These are phyloP conservation scores for Thermophis baileyi DNA, from an alignment of 2,113 vertebrate species.

Conservation along the genomic window DNA sequence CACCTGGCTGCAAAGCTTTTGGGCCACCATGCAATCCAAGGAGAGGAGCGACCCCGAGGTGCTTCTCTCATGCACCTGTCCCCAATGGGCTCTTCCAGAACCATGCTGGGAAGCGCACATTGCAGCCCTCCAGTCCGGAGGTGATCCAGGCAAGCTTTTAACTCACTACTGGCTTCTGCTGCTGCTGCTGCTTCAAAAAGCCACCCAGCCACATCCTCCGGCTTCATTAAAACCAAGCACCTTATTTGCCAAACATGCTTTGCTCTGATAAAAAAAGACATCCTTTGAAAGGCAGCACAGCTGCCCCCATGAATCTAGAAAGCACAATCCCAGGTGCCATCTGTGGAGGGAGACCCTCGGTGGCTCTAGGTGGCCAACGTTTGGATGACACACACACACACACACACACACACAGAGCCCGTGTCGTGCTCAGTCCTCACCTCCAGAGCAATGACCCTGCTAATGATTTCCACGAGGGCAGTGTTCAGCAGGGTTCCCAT, in stretches of 20 bases:
- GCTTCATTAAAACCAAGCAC: not conserved
- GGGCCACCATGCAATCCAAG: too few species aligned
- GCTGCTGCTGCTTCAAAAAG: not conserved
- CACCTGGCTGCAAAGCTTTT: not conserved
- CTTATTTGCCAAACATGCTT: too few species aligned
- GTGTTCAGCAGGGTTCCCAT: conserved; percentile 91
- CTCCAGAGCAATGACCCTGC: conserved; percentile 86
- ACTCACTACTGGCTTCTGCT: too few species aligned
- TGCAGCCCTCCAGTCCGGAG: not conserved
- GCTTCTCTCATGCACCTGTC: not conserved
- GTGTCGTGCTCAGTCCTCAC: conserved; percentile 52
- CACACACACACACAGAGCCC: too few species aligned
- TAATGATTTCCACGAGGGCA: conserved; percentile 80
- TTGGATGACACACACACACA: not conserved
- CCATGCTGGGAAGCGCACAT: not conserved
- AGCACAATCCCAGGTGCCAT: not conserved
- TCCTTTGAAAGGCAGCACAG: not conserved
- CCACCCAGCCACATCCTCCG: not conserved
- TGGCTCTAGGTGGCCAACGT: not conserved
- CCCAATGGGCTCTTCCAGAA: too few species aligned
- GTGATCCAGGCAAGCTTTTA: too few species aligned
- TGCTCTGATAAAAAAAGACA: not conserved
- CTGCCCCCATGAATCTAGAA: not conserved
- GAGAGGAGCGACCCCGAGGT: not conserved
- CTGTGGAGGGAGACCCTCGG: not conserved